phyloP scores from a whole-genome alignment of 2,797 vertebrate species.

The Merluccius polli region DNA sequence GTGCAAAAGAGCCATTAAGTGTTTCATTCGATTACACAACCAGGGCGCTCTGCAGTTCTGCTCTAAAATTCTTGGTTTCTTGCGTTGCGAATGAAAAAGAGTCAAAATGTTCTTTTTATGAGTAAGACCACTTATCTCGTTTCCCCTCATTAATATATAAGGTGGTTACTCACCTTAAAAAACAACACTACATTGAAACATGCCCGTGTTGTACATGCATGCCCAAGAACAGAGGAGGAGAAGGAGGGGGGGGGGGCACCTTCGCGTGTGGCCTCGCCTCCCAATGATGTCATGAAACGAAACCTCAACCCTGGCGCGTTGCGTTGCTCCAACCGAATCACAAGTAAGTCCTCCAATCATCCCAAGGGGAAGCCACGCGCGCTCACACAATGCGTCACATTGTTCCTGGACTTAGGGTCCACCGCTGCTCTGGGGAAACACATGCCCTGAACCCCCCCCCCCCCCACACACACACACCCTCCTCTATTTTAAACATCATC shows the following conservation, averaged over 20 bases:
- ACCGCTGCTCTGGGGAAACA: conserved; percentile 11
- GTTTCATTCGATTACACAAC: no score
- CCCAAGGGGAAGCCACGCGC: neutral
- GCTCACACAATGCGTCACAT: conserved; percentile 5
- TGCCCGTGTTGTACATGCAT: neutral
- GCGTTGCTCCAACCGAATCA: conserved; percentile 10
- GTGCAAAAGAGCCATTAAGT: neutral
- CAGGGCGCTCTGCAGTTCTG: neutral
- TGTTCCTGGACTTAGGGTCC: conserved; percentile 13
- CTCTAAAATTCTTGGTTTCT: neutral
- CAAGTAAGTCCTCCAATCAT: conserved; percentile 27
- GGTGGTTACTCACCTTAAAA: neutral
- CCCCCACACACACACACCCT: neutral
- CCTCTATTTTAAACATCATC: conserved; percentile 42
- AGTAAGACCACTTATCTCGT: no score
- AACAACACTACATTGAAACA: neutral
- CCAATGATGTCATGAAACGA: conserved; percentile 13
- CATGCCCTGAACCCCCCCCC: no score
- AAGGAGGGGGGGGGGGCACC: neutral
- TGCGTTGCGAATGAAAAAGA: neutral
- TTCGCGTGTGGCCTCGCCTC: neutral
- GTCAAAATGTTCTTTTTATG: no score
- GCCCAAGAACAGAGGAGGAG: neutral
- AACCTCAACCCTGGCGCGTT: conserved; percentile 15
- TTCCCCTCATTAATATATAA: neutral